These are phyloP conservation scores for Helicorthomorpha holstii DNA, from an alignment of 1,140 invertebrate species.

Conservation along the genomic window DNA sequence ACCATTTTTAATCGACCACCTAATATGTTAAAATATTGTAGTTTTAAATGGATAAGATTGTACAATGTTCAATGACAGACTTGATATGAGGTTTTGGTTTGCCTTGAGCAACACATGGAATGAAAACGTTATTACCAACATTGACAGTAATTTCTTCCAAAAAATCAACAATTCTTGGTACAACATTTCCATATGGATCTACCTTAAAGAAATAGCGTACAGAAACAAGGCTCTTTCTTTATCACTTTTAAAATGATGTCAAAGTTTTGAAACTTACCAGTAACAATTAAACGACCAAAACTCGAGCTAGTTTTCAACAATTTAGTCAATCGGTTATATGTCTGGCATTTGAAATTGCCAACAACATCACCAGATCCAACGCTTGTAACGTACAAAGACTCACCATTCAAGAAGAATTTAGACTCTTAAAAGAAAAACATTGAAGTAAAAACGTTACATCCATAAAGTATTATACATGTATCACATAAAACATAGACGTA, in stretches of 20 bases:
- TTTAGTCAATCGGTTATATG: neutral
- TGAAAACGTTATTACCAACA: neutral
- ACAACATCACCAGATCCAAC: neutral
- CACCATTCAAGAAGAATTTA: neutral
- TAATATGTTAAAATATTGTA: neutral
- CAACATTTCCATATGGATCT: neutral
- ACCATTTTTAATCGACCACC: neutral
- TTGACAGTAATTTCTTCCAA: neutral
- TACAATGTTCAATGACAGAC: neutral
- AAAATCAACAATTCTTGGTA: neutral
- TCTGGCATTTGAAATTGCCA: neutral
- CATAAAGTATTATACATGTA: neutral
- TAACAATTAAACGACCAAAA: neutral
- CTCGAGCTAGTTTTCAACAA: neutral
- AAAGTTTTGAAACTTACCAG: neutral
- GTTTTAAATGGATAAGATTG: neutral
- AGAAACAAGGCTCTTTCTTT: neutral
- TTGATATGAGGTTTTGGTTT: neutral
- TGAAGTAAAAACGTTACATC: neutral
- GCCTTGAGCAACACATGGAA: constrained; percentile 3
- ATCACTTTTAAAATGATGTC: neutral
- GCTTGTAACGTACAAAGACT: neutral
- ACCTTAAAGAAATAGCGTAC: neutral
- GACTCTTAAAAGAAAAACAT: neutral
- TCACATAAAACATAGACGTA: neutral